A percentile compares a stretch with the other conserved stretches of the same genome.
phyloP scores from a whole-genome alignment of 2,888 invertebrate genomes.

The Neoascia interrupta region DNA sequence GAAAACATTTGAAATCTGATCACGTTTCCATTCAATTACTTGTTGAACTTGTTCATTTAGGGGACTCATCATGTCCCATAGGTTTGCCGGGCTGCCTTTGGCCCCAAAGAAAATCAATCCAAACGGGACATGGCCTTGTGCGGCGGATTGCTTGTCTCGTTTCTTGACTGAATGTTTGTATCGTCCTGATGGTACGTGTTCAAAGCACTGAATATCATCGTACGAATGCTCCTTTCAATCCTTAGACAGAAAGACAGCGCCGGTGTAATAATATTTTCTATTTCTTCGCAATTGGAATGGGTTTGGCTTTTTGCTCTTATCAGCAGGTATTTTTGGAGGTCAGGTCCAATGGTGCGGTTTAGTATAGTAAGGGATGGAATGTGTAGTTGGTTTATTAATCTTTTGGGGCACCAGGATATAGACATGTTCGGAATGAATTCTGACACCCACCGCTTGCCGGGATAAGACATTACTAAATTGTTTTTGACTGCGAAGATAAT shows the following conservation, averaged over 20 bases:
- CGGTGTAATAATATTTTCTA: constrained; percentile 59
- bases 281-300: constrained; percentile 15
- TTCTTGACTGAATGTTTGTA: constrained; percentile 51
- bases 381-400: constrained; percentile 60
- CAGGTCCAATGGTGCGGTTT: constrained; percentile 28
- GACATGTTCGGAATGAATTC: constrained; percentile 53
- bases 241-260: constrained; percentile 46
- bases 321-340: constrained; percentile 29
- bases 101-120: constrained; percentile 37
- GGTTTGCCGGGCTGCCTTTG: background rate
- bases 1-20: constrained; percentile 74
- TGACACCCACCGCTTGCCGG: constrained; percentile 32
- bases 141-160: constrained; percentile 55
- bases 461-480: constrained; percentile 50
- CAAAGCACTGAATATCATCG: constrained; percentile 17
- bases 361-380: too few relatives aligned
- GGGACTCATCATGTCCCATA: constrained; percentile 50
- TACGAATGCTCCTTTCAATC: constrained; percentile 18
- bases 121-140: constrained; percentile 48
- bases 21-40: constrained; percentile 78
- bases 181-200: constrained; percentile 40
- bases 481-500: constrained; percentile 45
- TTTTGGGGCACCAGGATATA: constrained; percentile 28
- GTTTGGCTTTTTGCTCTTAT: background rate
- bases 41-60: constrained; percentile 75